Evolutionary conservation across 1,140 invertebrate species (phyloP), one percentile per base, ranked within the genome.

Genomic region (Chrysomallon squamiferum): DNA sequence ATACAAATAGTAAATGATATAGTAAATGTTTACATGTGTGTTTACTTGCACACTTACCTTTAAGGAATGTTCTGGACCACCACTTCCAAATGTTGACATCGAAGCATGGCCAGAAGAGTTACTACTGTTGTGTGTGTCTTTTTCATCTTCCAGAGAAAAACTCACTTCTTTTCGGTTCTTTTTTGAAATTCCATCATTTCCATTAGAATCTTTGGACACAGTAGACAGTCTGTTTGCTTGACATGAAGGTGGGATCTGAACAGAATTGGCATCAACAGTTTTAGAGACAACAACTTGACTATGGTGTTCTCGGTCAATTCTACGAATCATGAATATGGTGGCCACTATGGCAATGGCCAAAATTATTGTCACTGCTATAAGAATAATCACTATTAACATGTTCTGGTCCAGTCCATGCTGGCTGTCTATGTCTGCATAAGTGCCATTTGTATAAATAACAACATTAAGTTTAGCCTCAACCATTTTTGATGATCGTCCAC

Each of bases 401-500:
- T 59, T 59, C 25, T 59, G 32, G 15, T 59, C 58, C 18, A 43
- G 32, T 45, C 25, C 58, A 25, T 38, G 30, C 13, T 38, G 22
- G 20, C 41, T 20, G 2, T 43, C 58, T 11, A 27, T n/a, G 41
- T 13, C 41, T 15, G 9, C 20, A 59, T 20, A 38, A 7, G 62
- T 64, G 25, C 38, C 52, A 29, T 64, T 64, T 15, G 35, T 43
- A 25, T 38, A 32, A 27, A 50, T 41, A 2, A 64, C 49, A 9
- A 64, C 15, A 13, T 29, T 33, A 9, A 64, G 25, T 33, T 20
- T 64, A 0, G 62, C 50, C 15, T 25, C 54, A 7, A 50, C 50
- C 4, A 50, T 33, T 20, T 33, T 43, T 3, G 52, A 20, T 27
- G 56, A 52, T 4, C 9, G 54, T 13, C 74, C 74, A 54, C 71